A percentile compares a stretch with the other conserved stretches of the same genome.
phyloP scores from a whole-genome alignment of 1,140 invertebrate genomes.

The Colletes latitarsis region DNA sequence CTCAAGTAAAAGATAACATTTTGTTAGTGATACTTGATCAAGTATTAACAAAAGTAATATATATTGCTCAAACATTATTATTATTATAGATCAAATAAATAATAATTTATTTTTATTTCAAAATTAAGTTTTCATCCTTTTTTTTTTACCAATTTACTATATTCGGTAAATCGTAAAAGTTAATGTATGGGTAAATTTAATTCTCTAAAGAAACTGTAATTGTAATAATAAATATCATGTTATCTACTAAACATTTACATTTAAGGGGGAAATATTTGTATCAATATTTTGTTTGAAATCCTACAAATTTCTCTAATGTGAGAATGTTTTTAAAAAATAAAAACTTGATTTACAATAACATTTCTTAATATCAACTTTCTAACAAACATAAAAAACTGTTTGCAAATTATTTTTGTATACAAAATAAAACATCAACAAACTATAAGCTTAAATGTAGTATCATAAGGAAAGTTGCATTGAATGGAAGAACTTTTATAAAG shows the following conservation, averaged over 20 bases:
- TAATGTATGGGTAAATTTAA: neutral
- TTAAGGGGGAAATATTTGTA: neutral
- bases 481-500: slow-evolving; percentile 69
- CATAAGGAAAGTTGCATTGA: slow-evolving; percentile 47
- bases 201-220: neutral
- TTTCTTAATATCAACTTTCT: neutral
- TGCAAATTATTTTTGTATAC: slow-evolving; percentile 12
- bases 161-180: neutral
- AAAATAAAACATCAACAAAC: slow-evolving; percentile 24
- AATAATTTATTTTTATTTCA: neutral
- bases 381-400: slow-evolving; percentile 16
- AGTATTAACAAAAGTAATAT: too few species aligned
- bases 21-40: neutral
- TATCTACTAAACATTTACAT: slow-evolving; percentile 7
- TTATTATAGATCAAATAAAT: too few species aligned
- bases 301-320: neutral
- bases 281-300: neutral
- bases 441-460: slow-evolving; percentile 31
- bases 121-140: neutral
- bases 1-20: neutral
- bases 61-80: too few species aligned
- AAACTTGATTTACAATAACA: neutral
- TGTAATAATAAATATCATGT: slow-evolving; percentile 16
- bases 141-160: neutral
- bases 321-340: neutral